Conservation (phyloP, 2,113 vertebrate species). For the Puffinus mauretanicus region DNA sequence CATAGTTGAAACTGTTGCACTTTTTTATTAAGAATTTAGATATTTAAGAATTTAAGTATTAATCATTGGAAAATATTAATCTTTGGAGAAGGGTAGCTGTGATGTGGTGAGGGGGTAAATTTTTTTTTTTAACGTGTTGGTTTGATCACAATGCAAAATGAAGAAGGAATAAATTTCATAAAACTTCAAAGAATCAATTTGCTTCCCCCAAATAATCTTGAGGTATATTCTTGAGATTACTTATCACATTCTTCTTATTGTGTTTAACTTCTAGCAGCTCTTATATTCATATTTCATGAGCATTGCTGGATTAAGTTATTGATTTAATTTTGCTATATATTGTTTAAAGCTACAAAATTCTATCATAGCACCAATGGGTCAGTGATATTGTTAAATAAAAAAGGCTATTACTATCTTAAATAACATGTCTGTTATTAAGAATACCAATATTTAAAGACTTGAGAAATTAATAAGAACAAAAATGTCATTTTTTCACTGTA, state of each 20-base stretch:
- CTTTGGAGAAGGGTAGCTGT: background rate
- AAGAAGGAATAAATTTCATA: background rate
- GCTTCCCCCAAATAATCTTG: background rate
- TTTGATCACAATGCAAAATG: background rate
- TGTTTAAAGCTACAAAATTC: background rate
- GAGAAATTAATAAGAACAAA: background rate
- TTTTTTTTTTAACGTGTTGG: background rate
- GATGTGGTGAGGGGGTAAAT: background rate
- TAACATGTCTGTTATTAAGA: background rate
- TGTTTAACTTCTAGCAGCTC: background rate
- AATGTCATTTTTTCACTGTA: background rate
- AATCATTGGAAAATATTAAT: background rate
- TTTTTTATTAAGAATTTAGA: background rate
- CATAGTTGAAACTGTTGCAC: background rate
- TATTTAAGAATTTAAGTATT: background rate
- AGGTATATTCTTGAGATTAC: background rate
- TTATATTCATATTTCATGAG: background rate
- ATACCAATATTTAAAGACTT: background rate
- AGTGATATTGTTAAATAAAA: background rate
- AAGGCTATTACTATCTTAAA: background rate
- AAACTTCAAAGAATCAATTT: background rate
- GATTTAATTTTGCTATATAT: background rate
- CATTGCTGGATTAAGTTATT: background rate
- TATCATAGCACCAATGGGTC: background rate
- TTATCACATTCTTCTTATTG: background rate